These are phyloP conservation scores for Drosophila truncata DNA, from an alignment of 1,140 invertebrate species.

Conservation along the genomic window DNA sequence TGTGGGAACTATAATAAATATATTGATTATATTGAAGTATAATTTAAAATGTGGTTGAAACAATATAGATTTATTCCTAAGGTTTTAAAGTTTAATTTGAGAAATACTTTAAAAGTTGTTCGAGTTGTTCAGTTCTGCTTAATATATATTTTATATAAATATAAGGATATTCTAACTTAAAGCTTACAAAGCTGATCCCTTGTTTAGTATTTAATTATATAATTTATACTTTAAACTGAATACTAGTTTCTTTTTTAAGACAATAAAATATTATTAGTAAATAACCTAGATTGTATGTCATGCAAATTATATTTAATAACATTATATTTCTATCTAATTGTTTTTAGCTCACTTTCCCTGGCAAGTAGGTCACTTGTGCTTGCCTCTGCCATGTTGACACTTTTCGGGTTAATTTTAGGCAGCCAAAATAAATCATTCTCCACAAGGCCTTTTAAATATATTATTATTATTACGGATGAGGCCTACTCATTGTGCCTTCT, in stretches of 20 bases:
- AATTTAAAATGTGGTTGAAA: background rate
- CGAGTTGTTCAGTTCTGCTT: too few relatives aligned
- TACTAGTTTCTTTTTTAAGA: too few relatives aligned
- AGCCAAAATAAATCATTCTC: conserved; percentile 47
- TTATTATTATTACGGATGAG: conserved; percentile 10
- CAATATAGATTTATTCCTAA: too few relatives aligned
- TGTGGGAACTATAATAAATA: background rate
- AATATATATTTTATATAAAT: too few relatives aligned
- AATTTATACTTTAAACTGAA: too few relatives aligned
- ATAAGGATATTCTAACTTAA: too few relatives aligned
- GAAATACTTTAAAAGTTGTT: too few relatives aligned
- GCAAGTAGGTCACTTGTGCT: conserved; percentile 27
- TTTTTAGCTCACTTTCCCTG: background rate
- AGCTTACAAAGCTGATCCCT: too few relatives aligned
- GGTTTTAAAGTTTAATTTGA: background rate
- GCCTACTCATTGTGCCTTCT: conserved; percentile 24
- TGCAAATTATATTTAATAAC: background rate
- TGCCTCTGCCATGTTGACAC: conserved; percentile 30
- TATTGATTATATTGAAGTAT: background rate
- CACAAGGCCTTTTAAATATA: conserved; percentile 55
- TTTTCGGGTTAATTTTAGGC: conserved; percentile 32
- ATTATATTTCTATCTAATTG: background rate
- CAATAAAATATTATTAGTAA: too few relatives aligned
- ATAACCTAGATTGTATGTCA: too few relatives aligned
- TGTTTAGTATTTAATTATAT: too few relatives aligned